Evolutionary conservation across 1,140 invertebrate species (phyloP), one percentile per base, ranked within the genome.

Genomic region (Reticulitermes speratus): DNA sequence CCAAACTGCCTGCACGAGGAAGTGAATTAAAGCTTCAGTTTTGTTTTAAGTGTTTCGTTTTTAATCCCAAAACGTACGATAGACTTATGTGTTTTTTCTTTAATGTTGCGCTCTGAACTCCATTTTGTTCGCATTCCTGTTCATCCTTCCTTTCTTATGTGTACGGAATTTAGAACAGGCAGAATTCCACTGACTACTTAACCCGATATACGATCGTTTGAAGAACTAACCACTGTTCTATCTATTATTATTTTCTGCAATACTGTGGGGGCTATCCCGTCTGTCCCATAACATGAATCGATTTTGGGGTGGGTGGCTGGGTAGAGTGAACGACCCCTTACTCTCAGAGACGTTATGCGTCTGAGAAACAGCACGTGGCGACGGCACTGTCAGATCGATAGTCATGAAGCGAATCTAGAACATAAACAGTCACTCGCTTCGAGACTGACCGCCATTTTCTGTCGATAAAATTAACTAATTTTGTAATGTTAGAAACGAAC

Each of bases 241-340:
- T 14, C 25, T 75, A 75, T 9, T 30, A 25, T n/a, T 75, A 19
- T 30, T 30, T 25, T 30, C n/a, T 30, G 8, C 12, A 65, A 65
- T 25, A n/a, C 6, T 30, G n/a, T 75, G 9, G 65, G n/a, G 65
- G 25, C 5, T 75, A 75, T 30, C 65, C 65, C 65, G n/a, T 2
- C 25, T 75, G 65, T 75, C 65, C 25, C 65, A 75, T 75, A 75
- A 30, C 30, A 75, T 75, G 65, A 75, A 75, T 75, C 65, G 65
- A 75, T 75, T 75, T 75, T 75, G 65, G 65, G 65, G 65, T 75
- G 65, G 65, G 65, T 75, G 65, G n/a, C 65, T 75, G 65, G 65
- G 65, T 14, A 75, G 65, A 75, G 65, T 75, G 65, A 75, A 75
- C 65, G 65, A 75, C 65, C 65, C 65, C 65, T 75, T 30, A 30